Conservation (phyloP, 2,113 vertebrate genomes). For the Corapipo altera region DNA sequence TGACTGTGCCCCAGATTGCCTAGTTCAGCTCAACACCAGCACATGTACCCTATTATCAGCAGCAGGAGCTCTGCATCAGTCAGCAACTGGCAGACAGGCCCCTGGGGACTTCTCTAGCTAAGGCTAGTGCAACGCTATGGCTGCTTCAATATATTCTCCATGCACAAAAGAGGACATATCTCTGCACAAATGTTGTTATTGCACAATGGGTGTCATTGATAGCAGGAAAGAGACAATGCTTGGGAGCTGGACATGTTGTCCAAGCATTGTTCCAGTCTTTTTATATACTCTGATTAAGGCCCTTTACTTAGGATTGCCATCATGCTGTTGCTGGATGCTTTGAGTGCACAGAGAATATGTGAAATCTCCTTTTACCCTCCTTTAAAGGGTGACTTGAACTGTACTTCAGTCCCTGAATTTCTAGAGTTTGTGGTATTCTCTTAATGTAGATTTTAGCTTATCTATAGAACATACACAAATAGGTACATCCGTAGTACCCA, state of each 20-base stretch:
- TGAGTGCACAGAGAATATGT: neutral
- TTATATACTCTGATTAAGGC: conserved; percentile 33
- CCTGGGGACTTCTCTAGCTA: conserved; percentile 33
- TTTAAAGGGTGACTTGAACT: neutral
- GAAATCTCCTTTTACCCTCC: neutral
- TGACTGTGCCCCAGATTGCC: conserved; percentile 48
- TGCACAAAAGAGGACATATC: conserved; percentile 26
- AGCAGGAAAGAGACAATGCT: conserved; percentile 39
- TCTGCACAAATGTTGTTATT: conserved; percentile 44
- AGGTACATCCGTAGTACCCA: neutral
- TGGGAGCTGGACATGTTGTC: conserved; percentile 25
- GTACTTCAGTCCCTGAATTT: neutral
- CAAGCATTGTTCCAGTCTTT: conserved; percentile 31
- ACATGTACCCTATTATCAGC: conserved; percentile 47
- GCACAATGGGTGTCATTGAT: conserved; percentile 51
- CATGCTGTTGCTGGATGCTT: neutral
- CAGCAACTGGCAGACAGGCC: conserved; percentile 37
- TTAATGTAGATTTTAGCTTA: neutral
- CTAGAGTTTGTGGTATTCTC: neutral
- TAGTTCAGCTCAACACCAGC: conserved; percentile 36
- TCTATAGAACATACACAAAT: neutral
- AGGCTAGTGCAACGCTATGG: neutral
- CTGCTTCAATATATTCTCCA: neutral
- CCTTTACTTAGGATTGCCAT: conserved; percentile 24
- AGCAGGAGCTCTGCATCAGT: conserved; percentile 26